Evolutionary conservation across 2,797 vertebrate genomes (phyloP).

Genomic region (Crocidura indochinensis): DNA sequence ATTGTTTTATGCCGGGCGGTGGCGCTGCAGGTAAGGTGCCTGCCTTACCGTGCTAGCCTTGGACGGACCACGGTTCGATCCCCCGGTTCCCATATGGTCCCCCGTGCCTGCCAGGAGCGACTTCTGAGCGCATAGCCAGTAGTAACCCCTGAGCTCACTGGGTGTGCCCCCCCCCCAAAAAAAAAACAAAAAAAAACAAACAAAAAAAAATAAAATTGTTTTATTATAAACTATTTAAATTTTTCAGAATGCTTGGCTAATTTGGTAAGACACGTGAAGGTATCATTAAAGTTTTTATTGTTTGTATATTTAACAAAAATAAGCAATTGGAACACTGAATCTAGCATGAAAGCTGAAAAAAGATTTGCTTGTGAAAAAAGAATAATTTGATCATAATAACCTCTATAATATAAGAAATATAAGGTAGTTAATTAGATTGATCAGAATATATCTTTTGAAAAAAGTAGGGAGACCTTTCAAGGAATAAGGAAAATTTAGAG

Average conservation of each 20-base stretch:
- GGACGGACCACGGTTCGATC: no score
- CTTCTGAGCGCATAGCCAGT: no score
- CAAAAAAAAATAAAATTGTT: no score
- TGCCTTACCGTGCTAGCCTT: no score
- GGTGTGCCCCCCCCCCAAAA: no score
- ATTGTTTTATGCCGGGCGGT: no score
- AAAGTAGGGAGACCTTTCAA: constrained; percentile 25
- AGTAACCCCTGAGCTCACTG: no score
- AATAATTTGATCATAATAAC: background rate
- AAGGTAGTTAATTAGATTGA: background rate
- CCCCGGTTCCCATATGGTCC: no score
- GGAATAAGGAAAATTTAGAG: constrained; percentile 17
- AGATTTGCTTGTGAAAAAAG: no score
- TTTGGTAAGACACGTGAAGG: constrained; percentile 8
- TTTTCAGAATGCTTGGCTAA: constrained; percentile 8
- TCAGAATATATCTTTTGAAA: constrained; percentile 21
- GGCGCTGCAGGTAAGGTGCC: no score
- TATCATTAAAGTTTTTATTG: background rate
- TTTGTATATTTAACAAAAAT: constrained; percentile 50
- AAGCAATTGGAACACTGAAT: constrained; percentile 20
- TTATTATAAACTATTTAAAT: constrained; percentile 6
- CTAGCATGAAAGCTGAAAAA: background rate
- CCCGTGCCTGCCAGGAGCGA: no score
- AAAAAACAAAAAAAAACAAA: no score
- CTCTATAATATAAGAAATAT: background rate